Evolutionary conservation across 2,113 vertebrate genomes (phyloP).

Genomic region (Podilymbus podiceps): DNA sequence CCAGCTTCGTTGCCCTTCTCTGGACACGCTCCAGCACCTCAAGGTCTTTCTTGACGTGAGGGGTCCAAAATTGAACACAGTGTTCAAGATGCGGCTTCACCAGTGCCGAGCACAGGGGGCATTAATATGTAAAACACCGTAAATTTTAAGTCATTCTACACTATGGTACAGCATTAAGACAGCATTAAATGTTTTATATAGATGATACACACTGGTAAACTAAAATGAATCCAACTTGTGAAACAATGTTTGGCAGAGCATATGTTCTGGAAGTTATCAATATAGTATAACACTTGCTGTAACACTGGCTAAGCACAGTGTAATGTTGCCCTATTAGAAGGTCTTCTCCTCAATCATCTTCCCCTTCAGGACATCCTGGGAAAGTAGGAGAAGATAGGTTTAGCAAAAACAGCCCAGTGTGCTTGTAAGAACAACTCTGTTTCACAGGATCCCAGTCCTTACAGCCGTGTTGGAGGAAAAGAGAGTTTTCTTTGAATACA

Average conservation of each 20-base stretch:
- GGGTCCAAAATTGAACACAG: too few species aligned
- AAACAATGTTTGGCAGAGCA: not conserved
- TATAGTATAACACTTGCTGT: fast-evolving
- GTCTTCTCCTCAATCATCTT: not conserved
- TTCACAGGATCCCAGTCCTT: not conserved
- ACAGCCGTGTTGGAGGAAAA: not conserved
- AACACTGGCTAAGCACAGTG: not conserved
- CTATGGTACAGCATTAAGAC: not conserved
- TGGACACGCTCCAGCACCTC: too few species aligned
- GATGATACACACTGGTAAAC: not conserved
- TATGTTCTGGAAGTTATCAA: not conserved
- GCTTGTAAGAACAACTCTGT: not conserved
- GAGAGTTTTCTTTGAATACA: not conserved
- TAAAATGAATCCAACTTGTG: not conserved
- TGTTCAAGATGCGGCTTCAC: too few species aligned
- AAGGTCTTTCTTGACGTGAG: too few species aligned
- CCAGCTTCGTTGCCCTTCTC: too few species aligned
- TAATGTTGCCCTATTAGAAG: not conserved
- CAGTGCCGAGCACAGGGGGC: too few species aligned
- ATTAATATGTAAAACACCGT: fast-evolving
- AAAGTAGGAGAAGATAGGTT: not conserved
- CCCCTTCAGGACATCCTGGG: not conserved
- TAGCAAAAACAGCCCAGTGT: not conserved
- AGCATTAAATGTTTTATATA: not conserved
- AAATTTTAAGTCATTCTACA: not conserved